A percentile compares a stretch with the other conserved stretches of the same genome.
Conservation (phyloP, 1,140 invertebrate species). For the Drosophila oshimai region DNA sequence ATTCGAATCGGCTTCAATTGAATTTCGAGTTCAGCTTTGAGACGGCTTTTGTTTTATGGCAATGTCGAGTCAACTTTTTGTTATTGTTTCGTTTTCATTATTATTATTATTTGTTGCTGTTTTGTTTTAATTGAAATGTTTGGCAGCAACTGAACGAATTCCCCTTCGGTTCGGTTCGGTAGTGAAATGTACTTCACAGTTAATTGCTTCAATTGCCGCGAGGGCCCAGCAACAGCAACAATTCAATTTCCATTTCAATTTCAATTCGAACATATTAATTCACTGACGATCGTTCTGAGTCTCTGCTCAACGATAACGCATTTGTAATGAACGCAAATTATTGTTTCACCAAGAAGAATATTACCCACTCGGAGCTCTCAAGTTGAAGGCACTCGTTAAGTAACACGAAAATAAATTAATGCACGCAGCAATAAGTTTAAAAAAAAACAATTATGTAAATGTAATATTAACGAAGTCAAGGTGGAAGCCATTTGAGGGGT, state of each 20-base stretch:
- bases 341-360: slow-evolving; percentile 2
- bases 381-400: slow-evolving; percentile 45
- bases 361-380: not conserved
- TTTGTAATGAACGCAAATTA: slow-evolving; percentile 47
- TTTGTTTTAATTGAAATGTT: slow-evolving; percentile 74
- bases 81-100: slow-evolving; percentile 6
- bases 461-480: slow-evolving; percentile 25
- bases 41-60: slow-evolving; percentile 41
- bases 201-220: slow-evolving; percentile 73
- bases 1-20: slow-evolving; percentile 42
- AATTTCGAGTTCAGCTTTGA: slow-evolving; percentile 50
- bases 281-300: not conserved
- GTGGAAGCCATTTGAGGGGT: not conserved
- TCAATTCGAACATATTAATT: slow-evolving; percentile 62
- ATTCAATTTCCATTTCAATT: slow-evolving; percentile 72
- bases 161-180: not conserved
- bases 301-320: not conserved
- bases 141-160: slow-evolving; percentile 32
- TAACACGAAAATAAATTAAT: not conserved
- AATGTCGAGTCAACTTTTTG: slow-evolving; percentile 35
- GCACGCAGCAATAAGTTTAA: no score
- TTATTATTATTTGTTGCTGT: slow-evolving; percentile 6
- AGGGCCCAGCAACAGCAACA: slow-evolving; percentile 35
- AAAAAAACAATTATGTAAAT: slow-evolving; percentile 27
- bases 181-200: slow-evolving; percentile 77